These are phyloP conservation scores for Pseudococcus jackbeardsleyi DNA, from an alignment of 2,888 invertebrate genomes.

Conservation along the genomic window DNA sequence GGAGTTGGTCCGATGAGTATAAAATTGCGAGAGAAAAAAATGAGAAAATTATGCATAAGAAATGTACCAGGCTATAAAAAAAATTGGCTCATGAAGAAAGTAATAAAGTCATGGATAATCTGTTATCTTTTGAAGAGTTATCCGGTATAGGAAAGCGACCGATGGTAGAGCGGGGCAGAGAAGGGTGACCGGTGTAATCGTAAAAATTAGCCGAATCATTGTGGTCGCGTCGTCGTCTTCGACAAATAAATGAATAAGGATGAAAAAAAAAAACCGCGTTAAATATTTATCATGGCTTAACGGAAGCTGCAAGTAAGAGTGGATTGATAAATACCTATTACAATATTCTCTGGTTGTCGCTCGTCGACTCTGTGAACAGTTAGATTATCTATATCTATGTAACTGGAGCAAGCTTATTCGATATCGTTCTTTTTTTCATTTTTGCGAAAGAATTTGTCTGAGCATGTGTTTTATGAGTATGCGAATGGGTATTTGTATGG, in stretches of 20 bases:
- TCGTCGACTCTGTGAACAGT: neutral
- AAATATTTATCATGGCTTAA: neutral
- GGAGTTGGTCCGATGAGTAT: too few relatives aligned
- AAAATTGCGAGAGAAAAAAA: neutral
- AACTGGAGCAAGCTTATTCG: neutral
- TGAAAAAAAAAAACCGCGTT: neutral
- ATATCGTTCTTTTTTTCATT: too few relatives aligned
- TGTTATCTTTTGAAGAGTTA: neutral
- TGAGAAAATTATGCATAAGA: neutral
- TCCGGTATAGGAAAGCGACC: neutral
- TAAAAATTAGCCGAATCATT: neutral
- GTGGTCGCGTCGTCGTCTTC: neutral
- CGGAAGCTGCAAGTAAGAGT: neutral
- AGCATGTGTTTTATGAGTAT: too few relatives aligned
- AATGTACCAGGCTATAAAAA: neutral
- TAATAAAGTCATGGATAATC: neutral
- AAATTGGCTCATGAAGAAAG: neutral
- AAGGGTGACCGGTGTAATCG: neutral
- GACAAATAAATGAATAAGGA: neutral
- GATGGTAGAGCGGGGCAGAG: neutral
- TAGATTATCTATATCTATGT: neutral
- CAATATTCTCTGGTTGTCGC: neutral
- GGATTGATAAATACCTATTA: neutral
- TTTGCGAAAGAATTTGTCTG: too few relatives aligned
- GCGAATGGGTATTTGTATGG: too few relatives aligned